Conservation (phyloP, 2,113 vertebrate species). For the Podarcis raffonei region DNA sequence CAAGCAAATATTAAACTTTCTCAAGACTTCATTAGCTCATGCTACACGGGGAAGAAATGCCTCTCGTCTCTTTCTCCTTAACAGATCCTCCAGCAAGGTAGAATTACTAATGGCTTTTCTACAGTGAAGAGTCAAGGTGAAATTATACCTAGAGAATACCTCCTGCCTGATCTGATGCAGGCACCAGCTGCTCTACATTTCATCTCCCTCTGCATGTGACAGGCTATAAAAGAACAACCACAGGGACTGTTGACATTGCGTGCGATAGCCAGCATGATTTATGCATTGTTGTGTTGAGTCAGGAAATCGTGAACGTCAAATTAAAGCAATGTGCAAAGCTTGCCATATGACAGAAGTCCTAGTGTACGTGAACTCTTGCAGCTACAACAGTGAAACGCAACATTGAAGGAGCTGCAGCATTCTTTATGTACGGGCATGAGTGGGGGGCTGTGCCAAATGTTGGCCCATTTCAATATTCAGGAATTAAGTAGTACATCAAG, state of each 20-base stretch:
- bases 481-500: not conserved
- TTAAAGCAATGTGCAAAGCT: not conserved
- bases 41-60: not conserved
- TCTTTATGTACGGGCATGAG: not conserved
- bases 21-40: conserved; percentile 36
- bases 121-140: conserved; percentile 21
- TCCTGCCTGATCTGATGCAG: not conserved
- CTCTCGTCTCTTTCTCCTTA: conserved; percentile 1
- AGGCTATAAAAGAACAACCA: not conserved
- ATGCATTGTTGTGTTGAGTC: conserved; percentile 7
- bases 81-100: not conserved
- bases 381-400: rapidly evolving
- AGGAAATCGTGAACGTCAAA: conserved; percentile 19
- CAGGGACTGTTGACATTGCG: conserved; percentile 39
- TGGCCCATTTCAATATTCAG: not conserved
- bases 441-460: not conserved
- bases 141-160: conserved; percentile 42
- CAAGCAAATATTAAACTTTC: not conserved
- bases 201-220: conserved; percentile 29
- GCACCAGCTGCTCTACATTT: conserved; percentile 23
- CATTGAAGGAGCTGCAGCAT: not conserved
- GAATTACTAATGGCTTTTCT: conserved; percentile 44
- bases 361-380: not conserved
- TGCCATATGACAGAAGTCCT: conserved; percentile 8
- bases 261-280: conserved; percentile 30